Evolutionary conservation across 92 coral and sea anemone species (phyloP), one percentile per base, ranked within the genome.

Genomic region (Heliopora coerulea): DNA sequence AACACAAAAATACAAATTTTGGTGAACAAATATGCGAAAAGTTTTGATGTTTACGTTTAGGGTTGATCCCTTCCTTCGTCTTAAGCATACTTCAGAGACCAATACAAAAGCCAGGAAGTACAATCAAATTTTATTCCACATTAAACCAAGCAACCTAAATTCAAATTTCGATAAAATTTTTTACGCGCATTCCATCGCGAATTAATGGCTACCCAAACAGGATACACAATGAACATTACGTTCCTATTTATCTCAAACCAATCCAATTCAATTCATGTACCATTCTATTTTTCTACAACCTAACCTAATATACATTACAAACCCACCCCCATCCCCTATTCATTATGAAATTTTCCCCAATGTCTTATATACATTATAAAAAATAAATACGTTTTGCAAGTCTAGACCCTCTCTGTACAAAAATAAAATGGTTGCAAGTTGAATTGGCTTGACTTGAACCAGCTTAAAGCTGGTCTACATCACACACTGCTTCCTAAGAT

Each of bases 341-440:
- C 11, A 37, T 21, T 70, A 54, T 31, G 77, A 70, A 70, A 70
- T 70, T 31, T 18, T 52, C 63, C 77, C 77, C 48, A n/a, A 31
- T 56, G 17, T 9, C 23, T 23, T 70, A 70, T 70, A 31, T 70
- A 70, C 77, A 70, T 8, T 70, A 70, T 70, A 70, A 70, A 70
- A n/a, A 70, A 70, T 52, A 70, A 70, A 70, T 70, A 67, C 12
- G 49, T 67, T 67, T 32, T 54, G 18, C 49, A 1, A 52, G 52
- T 35, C 30, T 52, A 48, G 13, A 50, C 17, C 62, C 48, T 23
- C 21, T 28, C 28, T 56, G 21, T 18, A 30, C 33, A 21, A 21
- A 19, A 67, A 44, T 46, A 70, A 70, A 70, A 70, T 35, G 54
- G 77, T 58, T 54, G 3, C 21, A 1, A 58, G 32, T 70, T 70